Evolutionary conservation across 1,140 invertebrate species (phyloP).

Genomic region (Himalopsyche phryganea): DNA sequence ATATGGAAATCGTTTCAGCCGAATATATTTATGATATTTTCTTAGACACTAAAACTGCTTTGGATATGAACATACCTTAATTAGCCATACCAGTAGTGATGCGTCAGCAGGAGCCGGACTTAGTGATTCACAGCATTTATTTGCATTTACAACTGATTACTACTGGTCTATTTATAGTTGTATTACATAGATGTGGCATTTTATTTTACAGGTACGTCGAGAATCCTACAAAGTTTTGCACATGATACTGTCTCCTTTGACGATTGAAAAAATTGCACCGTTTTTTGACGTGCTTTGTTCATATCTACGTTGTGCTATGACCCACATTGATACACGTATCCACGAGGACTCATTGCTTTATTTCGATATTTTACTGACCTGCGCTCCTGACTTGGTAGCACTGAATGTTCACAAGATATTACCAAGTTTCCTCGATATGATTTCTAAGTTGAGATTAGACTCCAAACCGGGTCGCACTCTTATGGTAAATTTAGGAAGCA

Average conservation of each 20-base stretch:
- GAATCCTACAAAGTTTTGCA: constrained; percentile 66
- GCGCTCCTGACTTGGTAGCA: constrained; percentile 59
- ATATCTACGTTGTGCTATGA: constrained; percentile 82
- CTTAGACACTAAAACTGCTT: too few species aligned
- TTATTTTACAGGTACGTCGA: constrained; percentile 57
- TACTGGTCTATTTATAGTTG: too few species aligned
- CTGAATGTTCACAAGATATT: constrained; percentile 65
- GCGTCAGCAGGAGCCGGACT: too few species aligned
- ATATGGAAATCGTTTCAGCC: too few species aligned
- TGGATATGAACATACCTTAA: too few species aligned
- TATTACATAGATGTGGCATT: too few species aligned
- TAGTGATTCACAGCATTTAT: too few species aligned
- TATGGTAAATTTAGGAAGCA: constrained; percentile 60
- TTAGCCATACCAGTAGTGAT: too few species aligned
- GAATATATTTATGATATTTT: too few species aligned
- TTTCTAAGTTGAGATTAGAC: constrained; percentile 65
- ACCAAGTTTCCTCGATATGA: constrained; percentile 75
- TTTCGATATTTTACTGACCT: constrained; percentile 66
- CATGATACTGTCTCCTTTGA: constrained; percentile 57
- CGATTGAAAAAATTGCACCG: constrained; percentile 52
- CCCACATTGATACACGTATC: constrained; percentile 73
- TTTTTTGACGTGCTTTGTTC: constrained; percentile 72
- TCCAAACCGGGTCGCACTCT: constrained; percentile 60
- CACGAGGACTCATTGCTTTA: constrained; percentile 77
- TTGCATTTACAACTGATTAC: too few species aligned